Conservation (phyloP, 30 jellyfish, hydroid and myxozoan genomes). For the Aurelia aurita region DNA sequence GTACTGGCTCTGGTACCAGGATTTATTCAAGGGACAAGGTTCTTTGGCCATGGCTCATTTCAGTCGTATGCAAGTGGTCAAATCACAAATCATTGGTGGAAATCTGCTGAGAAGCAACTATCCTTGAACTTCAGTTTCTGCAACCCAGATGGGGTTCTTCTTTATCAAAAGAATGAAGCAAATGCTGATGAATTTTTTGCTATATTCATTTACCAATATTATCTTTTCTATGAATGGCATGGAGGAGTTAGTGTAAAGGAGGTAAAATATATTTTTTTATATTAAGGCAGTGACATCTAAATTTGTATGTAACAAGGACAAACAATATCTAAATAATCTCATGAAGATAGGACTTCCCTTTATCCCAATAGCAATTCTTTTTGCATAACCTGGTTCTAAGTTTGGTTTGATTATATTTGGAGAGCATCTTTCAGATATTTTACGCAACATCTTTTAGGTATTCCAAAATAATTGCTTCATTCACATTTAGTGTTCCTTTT, state of each 20-base stretch:
- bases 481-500: no score
- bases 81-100: conserved; percentile 40
- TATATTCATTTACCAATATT: conserved; percentile 40
- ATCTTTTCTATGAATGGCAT: conserved; percentile 68
- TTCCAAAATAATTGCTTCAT: no score
- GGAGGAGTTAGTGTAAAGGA: conserved; percentile 57
- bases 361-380: no score
- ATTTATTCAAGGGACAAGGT: conserved; percentile 11
- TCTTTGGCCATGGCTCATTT: conserved; percentile 54
- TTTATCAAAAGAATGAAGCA: conserved; percentile 43
- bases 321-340: no score
- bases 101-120: conserved; percentile 30
- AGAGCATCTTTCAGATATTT: no score
- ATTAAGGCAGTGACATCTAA: no score
- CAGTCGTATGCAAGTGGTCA: background rate
- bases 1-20: background rate
- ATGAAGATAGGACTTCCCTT: no score
- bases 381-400: no score
- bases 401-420: no score
- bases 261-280: no score
- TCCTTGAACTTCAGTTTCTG: conserved; percentile 61
- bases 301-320: no score
- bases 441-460: no score
- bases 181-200: conserved; percentile 49
- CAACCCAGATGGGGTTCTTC: conserved; percentile 63